phyloP scores from a whole-genome alignment of 2,888 invertebrate species.

The Mythimna ferrago region DNA sequence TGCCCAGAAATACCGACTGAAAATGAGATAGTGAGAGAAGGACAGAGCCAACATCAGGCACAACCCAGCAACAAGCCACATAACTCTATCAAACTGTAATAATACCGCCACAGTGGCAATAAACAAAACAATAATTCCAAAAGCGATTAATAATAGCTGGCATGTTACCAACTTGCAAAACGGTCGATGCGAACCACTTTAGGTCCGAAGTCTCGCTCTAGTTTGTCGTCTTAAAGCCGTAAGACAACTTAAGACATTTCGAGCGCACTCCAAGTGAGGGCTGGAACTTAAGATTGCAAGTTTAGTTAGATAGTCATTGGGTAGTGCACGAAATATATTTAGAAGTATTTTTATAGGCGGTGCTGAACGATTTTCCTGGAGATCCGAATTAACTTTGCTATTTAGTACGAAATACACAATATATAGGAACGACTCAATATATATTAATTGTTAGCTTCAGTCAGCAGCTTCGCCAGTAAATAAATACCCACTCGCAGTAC shows the following conservation, averaged over 20 bases:
- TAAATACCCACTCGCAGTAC: no score
- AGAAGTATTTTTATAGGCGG: constrained; percentile 12
- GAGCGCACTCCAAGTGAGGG: constrained; percentile 61
- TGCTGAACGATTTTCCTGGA: neutral
- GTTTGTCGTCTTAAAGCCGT: constrained; percentile 75
- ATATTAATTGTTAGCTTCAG: neutral
- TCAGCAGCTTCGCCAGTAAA: no score
- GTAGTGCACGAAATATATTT: constrained; percentile 30
- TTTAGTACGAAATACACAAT: neutral
- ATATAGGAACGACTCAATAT: neutral
- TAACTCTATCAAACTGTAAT: constrained; percentile 49
- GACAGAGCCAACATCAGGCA: neutral
- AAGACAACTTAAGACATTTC: constrained; percentile 76
- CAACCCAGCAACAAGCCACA: constrained; percentile 37
- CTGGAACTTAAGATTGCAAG: constrained; percentile 46
- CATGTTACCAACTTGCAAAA: constrained; percentile 75
- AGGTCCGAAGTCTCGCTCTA: constrained; percentile 67
- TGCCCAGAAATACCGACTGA: neutral
- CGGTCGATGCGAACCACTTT: constrained; percentile 73
- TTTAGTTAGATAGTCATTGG: constrained; percentile 44
- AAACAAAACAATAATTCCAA: constrained; percentile 72
- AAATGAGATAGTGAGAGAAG: constrained; percentile 6
- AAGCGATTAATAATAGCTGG: constrained; percentile 78
- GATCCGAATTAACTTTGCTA: neutral
- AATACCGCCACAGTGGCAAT: constrained; percentile 49